A percentile compares a stretch with the other conserved stretches of the same genome.
Evolutionary conservation across 2,113 vertebrate species (phyloP).

Genomic region (Silurus meridionalis): DNA sequence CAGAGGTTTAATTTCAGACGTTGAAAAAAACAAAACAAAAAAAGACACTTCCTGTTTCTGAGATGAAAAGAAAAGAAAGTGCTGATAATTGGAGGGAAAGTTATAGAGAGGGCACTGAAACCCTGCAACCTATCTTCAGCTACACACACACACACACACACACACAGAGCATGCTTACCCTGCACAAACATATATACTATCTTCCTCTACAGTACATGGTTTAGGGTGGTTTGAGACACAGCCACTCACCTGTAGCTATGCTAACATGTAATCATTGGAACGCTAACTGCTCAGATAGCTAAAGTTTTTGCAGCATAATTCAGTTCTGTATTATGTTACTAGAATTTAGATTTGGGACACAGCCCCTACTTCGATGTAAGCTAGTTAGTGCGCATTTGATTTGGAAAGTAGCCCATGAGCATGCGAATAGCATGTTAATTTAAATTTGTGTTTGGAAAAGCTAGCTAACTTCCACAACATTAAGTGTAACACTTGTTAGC

Average conservation of each 20-base stretch:
- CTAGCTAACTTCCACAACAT: background rate
- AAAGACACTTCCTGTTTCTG: constrained; percentile 4
- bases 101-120: constrained; percentile 1
- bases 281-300: background rate
- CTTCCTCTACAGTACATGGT: background rate
- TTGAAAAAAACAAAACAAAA: background rate
- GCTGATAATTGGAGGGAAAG: constrained; percentile 3
- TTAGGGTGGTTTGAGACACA: constrained; percentile 1
- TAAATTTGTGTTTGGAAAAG: background rate
- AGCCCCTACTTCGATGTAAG: background rate
- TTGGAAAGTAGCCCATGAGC: background rate
- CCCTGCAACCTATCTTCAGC: constrained; percentile 1
- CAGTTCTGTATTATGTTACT: too few relatives aligned
- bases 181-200: background rate
- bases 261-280: background rate
- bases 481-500: background rate
- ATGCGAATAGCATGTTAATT: background rate
- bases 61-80: constrained; percentile 5
- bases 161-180: too few relatives aligned
- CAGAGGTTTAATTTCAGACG: background rate
- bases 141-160: background rate
- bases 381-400: background rate
- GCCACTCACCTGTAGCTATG: background rate
- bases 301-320: too few relatives aligned
- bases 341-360: too few relatives aligned